Evolutionary conservation across 2,797 vertebrate genomes (phyloP).

Genomic region (Mallotus villosus): DNA sequence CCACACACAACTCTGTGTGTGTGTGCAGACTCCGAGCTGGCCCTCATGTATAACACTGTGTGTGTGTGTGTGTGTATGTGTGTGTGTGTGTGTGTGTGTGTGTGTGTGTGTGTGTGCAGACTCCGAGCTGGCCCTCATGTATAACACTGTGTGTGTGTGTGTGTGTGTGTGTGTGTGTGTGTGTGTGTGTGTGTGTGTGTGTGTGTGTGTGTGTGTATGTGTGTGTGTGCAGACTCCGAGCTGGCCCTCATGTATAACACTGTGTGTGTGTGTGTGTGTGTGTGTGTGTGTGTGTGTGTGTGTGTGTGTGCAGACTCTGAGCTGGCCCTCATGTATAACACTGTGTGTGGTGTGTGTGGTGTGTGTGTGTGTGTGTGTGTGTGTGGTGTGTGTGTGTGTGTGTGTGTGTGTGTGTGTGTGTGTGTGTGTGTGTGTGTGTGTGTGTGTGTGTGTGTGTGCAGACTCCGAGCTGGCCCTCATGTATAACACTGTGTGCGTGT

Average conservation of each 20-base stretch:
- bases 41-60: too few relatives aligned
- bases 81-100: too few relatives aligned
- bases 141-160: constrained; percentile 54
- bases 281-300: too few relatives aligned
- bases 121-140: constrained; percentile 75
- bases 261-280: background rate
- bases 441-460: too few relatives aligned
- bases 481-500: constrained; percentile 75
- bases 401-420: background rate
- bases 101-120: constrained; percentile 18
- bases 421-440: background rate
- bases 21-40: too few relatives aligned
- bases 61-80: too few relatives aligned
- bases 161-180: too few relatives aligned
- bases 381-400: too few relatives aligned
- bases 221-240: constrained; percentile 50
- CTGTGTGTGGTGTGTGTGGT: too few relatives aligned
- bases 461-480: constrained; percentile 70
- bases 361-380: background rate
- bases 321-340: constrained; percentile 80
- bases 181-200: too few relatives aligned
- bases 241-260: constrained; percentile 78
- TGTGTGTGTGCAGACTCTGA: constrained; percentile 42
- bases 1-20: background rate
- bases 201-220: too few relatives aligned